Conservation (phyloP, 2,797 vertebrate species). For the Otolemur crassicaudatus region DNA sequence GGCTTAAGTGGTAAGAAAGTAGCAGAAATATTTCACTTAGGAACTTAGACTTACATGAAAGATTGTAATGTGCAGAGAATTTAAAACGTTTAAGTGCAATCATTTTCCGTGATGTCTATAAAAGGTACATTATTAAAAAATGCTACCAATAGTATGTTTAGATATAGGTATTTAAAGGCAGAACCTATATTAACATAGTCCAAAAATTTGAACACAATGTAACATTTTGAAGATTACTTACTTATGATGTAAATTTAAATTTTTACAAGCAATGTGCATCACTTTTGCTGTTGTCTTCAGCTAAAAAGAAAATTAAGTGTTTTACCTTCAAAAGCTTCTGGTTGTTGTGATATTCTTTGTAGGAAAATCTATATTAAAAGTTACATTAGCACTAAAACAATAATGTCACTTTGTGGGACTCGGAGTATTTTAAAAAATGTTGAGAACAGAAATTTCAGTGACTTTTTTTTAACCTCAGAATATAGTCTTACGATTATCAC, state of each 20-base stretch:
- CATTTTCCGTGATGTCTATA: not conserved
- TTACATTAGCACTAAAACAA: not conserved
- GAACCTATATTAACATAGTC: not conserved
- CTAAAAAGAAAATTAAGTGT: not conserved
- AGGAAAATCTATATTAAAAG: constrained; percentile 37
- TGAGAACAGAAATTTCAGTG: constrained; percentile 55
- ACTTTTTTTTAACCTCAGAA: constrained; percentile 35
- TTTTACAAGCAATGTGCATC: not conserved
- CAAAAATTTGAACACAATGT: not conserved
- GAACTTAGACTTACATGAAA: not conserved
- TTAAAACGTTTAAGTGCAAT: not conserved
- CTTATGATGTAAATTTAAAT: not conserved
- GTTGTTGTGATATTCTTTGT: not conserved
- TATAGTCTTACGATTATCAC: constrained; percentile 1
- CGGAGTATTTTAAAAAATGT: constrained; percentile 15
- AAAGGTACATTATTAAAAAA: not conserved
- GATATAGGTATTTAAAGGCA: constrained; percentile 39
- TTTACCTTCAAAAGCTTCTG: constrained; percentile 11
- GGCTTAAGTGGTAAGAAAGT: not conserved
- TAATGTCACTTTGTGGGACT: not conserved
- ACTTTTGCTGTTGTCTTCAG: not conserved
- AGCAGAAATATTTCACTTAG: not conserved
- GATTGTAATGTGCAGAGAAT: not conserved
- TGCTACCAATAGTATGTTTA: constrained; percentile 32
- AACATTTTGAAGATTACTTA: constrained; percentile 14